Conservation (phyloP, 2,888 invertebrate genomes). For the Mesorhabditis belari region DNA sequence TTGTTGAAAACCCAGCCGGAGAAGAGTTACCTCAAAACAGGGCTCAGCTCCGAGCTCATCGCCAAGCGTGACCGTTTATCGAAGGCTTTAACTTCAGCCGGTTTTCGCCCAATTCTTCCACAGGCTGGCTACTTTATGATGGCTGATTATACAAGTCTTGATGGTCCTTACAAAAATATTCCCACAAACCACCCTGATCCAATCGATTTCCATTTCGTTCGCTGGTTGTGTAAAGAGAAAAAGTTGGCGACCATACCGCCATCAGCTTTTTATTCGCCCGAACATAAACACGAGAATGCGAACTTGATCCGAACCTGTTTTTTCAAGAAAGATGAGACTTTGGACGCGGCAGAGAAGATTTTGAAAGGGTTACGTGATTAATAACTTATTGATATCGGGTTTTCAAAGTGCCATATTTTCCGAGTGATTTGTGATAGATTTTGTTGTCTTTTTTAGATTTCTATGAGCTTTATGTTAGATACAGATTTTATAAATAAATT, state of each 20-base stretch:
- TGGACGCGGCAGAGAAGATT: slow-evolving; percentile 40
- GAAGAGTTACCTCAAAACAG: slow-evolving; percentile 70
- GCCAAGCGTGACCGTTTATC: slow-evolving; percentile 75
- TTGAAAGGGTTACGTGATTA: too few species aligned
- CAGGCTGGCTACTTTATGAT: slow-evolving; percentile 96
- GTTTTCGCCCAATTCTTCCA: slow-evolving; percentile 69
- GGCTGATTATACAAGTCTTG: slow-evolving; percentile 71
- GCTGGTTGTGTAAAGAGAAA: slow-evolving; percentile 85
- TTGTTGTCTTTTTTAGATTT: too few species aligned
- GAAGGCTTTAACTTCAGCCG: slow-evolving; percentile 61
- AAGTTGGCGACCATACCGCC: slow-evolving; percentile 89
- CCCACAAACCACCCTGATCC: slow-evolving; percentile 46
- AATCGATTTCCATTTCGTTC: slow-evolving; percentile 81
- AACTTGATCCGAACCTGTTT: slow-evolving; percentile 46
- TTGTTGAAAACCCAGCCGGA: slow-evolving; percentile 12
- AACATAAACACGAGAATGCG: slow-evolving; percentile 29
- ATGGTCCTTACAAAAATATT: not conserved
- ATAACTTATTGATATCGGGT: too few species aligned
- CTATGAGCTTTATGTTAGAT: too few species aligned
- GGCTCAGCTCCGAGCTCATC: slow-evolving; percentile 69
- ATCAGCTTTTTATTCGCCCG: slow-evolving; percentile 76
- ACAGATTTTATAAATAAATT: too few species aligned
- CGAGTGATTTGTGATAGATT: too few species aligned
- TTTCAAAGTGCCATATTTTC: too few species aligned
- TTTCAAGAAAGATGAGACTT: slow-evolving; percentile 49